Evolutionary conservation across 2,113 vertebrate species (phyloP).

Genomic region (Struthio camelus): DNA sequence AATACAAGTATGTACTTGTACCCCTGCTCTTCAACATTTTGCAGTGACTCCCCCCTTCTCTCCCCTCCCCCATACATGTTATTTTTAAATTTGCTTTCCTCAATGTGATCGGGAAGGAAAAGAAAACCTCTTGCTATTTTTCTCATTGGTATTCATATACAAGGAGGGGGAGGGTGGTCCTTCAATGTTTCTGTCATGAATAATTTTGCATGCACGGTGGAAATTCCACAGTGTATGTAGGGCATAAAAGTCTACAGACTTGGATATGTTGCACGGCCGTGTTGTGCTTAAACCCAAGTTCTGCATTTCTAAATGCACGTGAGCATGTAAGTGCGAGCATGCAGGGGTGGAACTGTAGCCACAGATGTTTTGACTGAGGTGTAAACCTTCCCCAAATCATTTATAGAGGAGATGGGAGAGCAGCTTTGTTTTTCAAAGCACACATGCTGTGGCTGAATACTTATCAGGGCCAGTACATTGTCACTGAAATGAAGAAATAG

Average conservation of each 20-base stretch:
- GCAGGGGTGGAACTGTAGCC: neutral
- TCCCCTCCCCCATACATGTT: neutral
- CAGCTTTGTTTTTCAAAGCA: slow-evolving; percentile 12
- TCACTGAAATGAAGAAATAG: neutral
- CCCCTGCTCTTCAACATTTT: slow-evolving; percentile 1
- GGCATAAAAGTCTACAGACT: slow-evolving; percentile 51
- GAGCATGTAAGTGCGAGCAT: fast-evolving
- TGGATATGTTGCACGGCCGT: neutral
- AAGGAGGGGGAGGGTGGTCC: neutral
- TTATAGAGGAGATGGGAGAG: neutral
- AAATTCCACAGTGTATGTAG: slow-evolving; percentile 58
- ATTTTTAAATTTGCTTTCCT: slow-evolving; percentile 25
- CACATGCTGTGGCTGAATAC: neutral
- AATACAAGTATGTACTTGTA: slow-evolving; percentile 18
- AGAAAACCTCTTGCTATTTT: slow-evolving; percentile 14
- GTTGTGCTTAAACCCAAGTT: neutral
- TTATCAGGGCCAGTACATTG: neutral
- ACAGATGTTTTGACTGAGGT: slow-evolving; percentile 4
- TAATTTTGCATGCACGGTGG: slow-evolving; percentile 49
- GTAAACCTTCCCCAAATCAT: neutral
- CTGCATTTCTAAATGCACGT: neutral
- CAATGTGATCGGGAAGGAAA: neutral
- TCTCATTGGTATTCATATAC: neutral
- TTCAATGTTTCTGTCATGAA: slow-evolving; percentile 29
- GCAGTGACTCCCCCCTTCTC: neutral